Evolutionary conservation across 2,113 vertebrate genomes (phyloP).

Genomic region (Boulengerochromis microlepis): DNA sequence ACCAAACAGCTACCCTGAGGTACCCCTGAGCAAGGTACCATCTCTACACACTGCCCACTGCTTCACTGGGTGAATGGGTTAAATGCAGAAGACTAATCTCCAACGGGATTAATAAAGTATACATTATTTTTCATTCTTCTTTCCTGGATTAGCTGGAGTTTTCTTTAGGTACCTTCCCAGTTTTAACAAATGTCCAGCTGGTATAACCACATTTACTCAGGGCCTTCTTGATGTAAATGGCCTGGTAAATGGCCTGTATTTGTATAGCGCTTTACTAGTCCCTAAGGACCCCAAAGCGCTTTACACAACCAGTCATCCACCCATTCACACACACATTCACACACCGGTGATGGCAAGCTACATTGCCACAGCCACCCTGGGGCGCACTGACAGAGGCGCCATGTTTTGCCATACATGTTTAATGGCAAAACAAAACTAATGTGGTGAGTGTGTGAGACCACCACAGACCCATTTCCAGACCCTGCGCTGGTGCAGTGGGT

Average conservation of each 20-base stretch:
- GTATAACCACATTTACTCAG: no score
- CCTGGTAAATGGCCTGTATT: not conserved
- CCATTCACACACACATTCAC: not conserved
- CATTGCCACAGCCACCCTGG: not conserved
- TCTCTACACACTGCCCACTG: no score
- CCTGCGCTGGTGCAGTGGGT: not conserved
- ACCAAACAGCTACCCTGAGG: no score
- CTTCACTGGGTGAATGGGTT: no score
- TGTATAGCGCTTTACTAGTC: not conserved
- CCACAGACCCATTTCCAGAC: not conserved
- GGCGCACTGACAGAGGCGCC: not conserved
- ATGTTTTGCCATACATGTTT: accelerated
- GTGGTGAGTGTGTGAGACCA: not conserved
- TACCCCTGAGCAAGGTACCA: no score
- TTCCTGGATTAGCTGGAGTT: no score
- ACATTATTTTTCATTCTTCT: no score
- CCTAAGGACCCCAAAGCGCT: not conserved
- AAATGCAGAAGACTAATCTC: no score
- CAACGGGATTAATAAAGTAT: no score
- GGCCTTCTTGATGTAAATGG: no score
- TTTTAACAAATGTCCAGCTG: no score
- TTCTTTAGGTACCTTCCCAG: no score
- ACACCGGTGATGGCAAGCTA: not conserved
- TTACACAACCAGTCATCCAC: not conserved
- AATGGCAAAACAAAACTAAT: not conserved